Conservation (phyloP, 1,140 invertebrate species). For the Triops longicaudatus region DNA sequence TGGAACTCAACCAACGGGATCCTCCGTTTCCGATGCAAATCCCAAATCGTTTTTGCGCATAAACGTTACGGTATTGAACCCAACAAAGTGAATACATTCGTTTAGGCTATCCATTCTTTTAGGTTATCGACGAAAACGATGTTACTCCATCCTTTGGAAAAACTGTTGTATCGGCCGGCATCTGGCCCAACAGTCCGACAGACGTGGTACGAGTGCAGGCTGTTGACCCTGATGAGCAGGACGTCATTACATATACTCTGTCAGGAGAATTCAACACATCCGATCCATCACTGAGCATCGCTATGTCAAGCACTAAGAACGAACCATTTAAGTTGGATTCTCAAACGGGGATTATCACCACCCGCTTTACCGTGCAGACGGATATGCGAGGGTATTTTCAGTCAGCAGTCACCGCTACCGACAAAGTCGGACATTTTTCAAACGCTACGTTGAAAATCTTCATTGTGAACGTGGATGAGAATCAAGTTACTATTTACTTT, state of each 20-base stretch:
- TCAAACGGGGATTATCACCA: neutral
- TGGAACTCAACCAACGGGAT: too few relatives aligned
- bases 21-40: neutral
- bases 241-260: neutral
- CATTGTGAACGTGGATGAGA: slow-evolving; percentile 6
- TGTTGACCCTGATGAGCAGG: neutral
- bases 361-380: neutral
- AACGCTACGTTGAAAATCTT: slow-evolving; percentile 4
- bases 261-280: neutral
- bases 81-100: neutral
- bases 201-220: neutral
- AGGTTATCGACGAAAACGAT: slow-evolving; percentile 5
- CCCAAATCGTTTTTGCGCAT: neutral
- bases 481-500: slow-evolving; percentile 20
- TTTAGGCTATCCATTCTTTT: neutral
- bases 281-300: neutral
- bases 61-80: neutral
- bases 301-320: neutral
- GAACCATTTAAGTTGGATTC: neutral
- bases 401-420: neutral
- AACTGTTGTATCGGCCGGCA: neutral
- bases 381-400: slow-evolving; percentile 1
- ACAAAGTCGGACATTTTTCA: neutral
- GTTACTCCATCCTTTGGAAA: neutral
- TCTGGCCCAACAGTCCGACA: neutral